A percentile compares a stretch with the other conserved stretches of the same genome.
Evolutionary conservation across 2,113 vertebrate genomes (phyloP).

Genomic region (Microtus montanus): DNA sequence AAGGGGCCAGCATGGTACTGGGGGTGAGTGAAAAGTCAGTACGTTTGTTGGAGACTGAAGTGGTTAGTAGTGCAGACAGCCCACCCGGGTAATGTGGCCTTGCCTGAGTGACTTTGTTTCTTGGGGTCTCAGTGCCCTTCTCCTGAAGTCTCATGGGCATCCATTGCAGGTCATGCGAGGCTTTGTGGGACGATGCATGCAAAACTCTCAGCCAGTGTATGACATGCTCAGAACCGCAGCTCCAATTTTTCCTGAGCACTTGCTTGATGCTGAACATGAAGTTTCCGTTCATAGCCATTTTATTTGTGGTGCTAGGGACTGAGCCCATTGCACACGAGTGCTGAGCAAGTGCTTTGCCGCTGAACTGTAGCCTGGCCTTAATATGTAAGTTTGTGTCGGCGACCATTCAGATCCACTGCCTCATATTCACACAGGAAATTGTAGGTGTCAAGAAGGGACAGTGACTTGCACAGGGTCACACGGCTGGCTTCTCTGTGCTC

Average conservation of each 20-base stretch:
- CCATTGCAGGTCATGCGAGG: background rate
- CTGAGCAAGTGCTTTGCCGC: background rate
- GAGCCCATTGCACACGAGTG: background rate
- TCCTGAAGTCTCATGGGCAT: background rate
- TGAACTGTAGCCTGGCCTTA: background rate
- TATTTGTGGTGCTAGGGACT: background rate
- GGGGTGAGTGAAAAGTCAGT: background rate
- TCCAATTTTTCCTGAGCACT: background rate
- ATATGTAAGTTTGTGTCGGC: background rate
- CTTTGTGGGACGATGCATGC: background rate
- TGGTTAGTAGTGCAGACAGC: background rate
- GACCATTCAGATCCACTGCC: background rate
- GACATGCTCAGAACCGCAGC: background rate
- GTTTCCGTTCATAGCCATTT: background rate
- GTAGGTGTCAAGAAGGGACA: background rate
- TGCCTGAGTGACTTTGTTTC: background rate
- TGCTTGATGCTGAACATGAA: background rate
- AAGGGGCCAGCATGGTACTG: background rate
- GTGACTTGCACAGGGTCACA: conserved; percentile 24
- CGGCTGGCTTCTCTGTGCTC: background rate
- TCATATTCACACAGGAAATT: background rate
- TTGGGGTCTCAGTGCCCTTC: background rate
- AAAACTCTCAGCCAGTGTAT: background rate
- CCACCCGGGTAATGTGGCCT: background rate
- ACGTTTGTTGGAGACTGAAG: background rate